Conservation (phyloP, 2,113 vertebrate species). For the Nothoprocta perdicaria region DNA sequence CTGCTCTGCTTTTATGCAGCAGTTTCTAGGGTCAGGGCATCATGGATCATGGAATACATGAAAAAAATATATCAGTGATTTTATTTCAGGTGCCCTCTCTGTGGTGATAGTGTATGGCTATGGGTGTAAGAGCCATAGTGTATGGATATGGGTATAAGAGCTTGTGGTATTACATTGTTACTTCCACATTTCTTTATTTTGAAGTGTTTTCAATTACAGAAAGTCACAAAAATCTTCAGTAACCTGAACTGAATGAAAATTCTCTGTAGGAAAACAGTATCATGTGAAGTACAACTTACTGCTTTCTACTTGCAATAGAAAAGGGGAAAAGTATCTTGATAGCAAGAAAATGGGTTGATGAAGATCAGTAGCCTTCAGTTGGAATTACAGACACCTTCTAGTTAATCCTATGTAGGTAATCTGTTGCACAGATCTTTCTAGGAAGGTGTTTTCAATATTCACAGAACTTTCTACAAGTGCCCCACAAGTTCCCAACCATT, state of each 20-base stretch:
- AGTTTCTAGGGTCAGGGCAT: background rate
- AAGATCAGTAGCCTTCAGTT: background rate
- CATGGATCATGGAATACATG: background rate
- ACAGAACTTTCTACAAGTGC: background rate
- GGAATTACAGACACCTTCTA: background rate
- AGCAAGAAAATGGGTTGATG: background rate
- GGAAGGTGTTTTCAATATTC: background rate
- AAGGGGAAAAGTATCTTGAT: background rate
- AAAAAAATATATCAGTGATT: background rate
- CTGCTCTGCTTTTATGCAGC: background rate
- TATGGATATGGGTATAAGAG: background rate
- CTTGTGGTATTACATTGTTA: background rate
- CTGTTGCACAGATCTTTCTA: background rate
- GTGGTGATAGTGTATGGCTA: background rate
- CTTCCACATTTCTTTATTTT: background rate
- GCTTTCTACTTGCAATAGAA: background rate
- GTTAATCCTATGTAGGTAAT: background rate
- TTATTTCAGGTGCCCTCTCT: background rate
- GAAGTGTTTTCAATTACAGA: background rate
- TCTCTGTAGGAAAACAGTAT: background rate
- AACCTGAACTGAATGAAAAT: background rate
- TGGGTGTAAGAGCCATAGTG: background rate
- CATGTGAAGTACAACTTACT: background rate
- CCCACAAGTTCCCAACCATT: background rate
- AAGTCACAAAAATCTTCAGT: background rate